A percentile compares a stretch with the other conserved stretches of the same genome.
Conservation (phyloP, 2,113 vertebrate genomes). For the Peromyscus leucopus region DNA sequence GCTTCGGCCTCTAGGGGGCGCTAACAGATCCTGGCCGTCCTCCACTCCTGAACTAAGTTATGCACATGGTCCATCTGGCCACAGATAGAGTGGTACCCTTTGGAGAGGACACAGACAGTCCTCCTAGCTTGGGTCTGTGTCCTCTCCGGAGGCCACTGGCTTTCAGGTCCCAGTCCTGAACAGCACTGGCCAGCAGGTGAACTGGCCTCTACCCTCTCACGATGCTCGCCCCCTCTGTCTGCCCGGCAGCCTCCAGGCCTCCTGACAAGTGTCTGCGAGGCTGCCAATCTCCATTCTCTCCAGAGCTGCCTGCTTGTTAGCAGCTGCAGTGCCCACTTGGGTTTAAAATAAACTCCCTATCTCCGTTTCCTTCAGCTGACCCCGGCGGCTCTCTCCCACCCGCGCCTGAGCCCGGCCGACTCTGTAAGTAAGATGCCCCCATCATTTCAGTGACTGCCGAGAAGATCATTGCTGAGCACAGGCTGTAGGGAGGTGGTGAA, state of each 20-base stretch:
- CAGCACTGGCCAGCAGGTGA: not conserved
- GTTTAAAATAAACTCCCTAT: slow-evolving; percentile 74
- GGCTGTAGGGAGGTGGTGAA: not conserved
- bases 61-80: not conserved
- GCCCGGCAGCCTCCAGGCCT: slow-evolving; percentile 38
- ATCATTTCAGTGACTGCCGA: not conserved
- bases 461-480: not conserved
- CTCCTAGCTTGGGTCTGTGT: not conserved
- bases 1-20: too few species aligned
- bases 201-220: not conserved
- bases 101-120: fast-evolving
- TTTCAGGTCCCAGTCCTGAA: not conserved
- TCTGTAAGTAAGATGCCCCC: not conserved
- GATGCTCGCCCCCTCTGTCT: not conserved
- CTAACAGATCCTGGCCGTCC: not conserved
- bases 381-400: not conserved
- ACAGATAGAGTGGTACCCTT: fast-evolving
- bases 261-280: slow-evolving; percentile 65
- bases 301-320: slow-evolving; percentile 59
- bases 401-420: not conserved
- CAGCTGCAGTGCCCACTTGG: slow-evolving; percentile 73
- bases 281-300: slow-evolving; percentile 65
- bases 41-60: not conserved
- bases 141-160: not conserved
- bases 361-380: slow-evolving; percentile 58